These are phyloP conservation scores for Listronotus oregonensis DNA, from an alignment of 1,140 invertebrate genomes.

Conservation along the genomic window DNA sequence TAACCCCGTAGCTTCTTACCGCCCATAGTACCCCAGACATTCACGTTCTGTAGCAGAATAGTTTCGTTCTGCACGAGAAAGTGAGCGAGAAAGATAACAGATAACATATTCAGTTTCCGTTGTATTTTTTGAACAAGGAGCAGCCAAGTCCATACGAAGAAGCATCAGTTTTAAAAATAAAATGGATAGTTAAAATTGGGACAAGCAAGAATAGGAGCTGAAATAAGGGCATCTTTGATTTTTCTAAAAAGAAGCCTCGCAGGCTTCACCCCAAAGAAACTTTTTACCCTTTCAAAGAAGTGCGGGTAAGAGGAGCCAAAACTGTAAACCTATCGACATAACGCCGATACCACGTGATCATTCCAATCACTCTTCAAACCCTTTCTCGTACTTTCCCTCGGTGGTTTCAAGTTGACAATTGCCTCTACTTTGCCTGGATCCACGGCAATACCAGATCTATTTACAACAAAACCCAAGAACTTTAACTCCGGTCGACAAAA, in stretches of 20 bases:
- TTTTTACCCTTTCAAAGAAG: too few species aligned
- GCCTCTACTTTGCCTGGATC: slow-evolving; percentile 17
- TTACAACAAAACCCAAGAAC: slow-evolving; percentile 17
- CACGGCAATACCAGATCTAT: not conserved
- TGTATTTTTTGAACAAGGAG: slow-evolving; percentile 31
- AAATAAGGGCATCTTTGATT: too few species aligned
- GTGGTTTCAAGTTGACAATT: slow-evolving; percentile 45
- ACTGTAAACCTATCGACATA: too few species aligned
- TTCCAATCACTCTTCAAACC: too few species aligned
- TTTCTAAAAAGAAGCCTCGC: too few species aligned
- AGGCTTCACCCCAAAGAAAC: too few species aligned
- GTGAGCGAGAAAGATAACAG: slow-evolving; percentile 18
- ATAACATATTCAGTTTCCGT: slow-evolving; percentile 24
- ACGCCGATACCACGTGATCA: too few species aligned
- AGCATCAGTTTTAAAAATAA: slow-evolving; percentile 42
- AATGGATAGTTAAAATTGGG: slow-evolving; percentile 45
- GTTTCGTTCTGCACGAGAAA: slow-evolving; percentile 51
- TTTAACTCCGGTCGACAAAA: not conserved
- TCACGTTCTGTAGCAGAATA: slow-evolving; percentile 59
- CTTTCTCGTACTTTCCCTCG: too few species aligned
- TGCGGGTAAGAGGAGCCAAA: too few species aligned
- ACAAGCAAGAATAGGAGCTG: too few species aligned
- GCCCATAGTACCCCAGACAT: slow-evolving; percentile 58
- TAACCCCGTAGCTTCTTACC: slow-evolving; percentile 55
- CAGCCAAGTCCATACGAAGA: slow-evolving; percentile 37